Evolutionary conservation across 2,888 invertebrate species (phyloP).

Genomic region (Gisinianus flammeolus): DNA sequence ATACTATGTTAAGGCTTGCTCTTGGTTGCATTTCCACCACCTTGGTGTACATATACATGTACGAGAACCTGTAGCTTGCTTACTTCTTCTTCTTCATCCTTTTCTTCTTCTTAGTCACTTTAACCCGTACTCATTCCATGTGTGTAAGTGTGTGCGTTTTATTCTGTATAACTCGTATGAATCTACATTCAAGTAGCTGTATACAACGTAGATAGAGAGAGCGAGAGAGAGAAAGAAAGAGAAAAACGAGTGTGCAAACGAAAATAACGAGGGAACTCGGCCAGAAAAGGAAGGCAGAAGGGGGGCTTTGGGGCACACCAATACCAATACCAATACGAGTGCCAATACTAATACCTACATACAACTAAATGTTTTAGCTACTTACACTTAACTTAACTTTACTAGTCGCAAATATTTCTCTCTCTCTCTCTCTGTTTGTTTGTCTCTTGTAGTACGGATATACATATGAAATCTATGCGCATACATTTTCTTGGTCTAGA

Average conservation of each 20-base stretch:
- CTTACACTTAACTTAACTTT: background rate
- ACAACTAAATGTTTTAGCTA: too few species aligned
- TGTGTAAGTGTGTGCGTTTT: background rate
- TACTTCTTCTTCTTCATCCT: background rate
- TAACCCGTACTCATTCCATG: background rate
- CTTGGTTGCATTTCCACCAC: background rate
- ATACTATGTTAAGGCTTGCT: background rate
- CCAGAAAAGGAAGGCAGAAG: constrained; percentile 58
- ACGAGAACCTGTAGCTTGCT: background rate
- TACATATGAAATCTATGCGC: background rate
- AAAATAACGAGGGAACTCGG: constrained; percentile 57
- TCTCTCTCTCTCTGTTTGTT: background rate
- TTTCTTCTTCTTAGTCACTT: background rate
- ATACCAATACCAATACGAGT: constrained; percentile 16
- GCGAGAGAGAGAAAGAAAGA: background rate
- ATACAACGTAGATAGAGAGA: background rate
- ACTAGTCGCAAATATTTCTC: too few species aligned
- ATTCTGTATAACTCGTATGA: background rate
- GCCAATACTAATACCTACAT: background rate
- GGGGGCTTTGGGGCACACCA: constrained; percentile 41
- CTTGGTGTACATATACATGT: background rate
- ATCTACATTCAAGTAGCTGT: too few species aligned
- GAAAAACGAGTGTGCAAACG: constrained; percentile 31
- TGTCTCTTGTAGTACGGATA: background rate
- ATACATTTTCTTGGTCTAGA: constrained; percentile 1